Base-by-base conservation (phyloP, 2,797 vertebrate species). In the Gallirallus australis region DNA sequence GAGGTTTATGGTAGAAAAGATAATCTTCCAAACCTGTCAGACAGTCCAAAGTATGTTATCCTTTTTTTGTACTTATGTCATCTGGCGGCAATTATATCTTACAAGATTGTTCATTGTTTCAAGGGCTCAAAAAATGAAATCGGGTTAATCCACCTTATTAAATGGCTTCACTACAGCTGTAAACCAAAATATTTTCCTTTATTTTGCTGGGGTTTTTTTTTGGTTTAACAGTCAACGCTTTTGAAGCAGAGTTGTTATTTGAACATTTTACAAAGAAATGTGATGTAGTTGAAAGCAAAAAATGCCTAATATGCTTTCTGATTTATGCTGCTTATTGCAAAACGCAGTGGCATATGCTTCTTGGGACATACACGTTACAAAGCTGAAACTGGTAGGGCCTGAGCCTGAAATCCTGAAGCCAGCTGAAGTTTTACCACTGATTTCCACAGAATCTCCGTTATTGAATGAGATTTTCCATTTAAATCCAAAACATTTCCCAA, bases 1-100 rank as follows among this genome's bases (percentile, higher is more conserved):
- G 80, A 65, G 87, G 89, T 95, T 94, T 93, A 83, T 35, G 14
- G 85, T 93, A 81, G 89, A 71, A 92, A 94, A 93, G 80, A 91
- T 96, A 86, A 97, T 93, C 92, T 91, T 93, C 64, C 86, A 84
- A 93, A 95, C 93, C 92, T 96, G 91, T 71, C 82, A 90, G 85
- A 42, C 89, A 70, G 70, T 57, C 59, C 57, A 69, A 63, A 88
- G 78, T 83, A 86, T 72, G 85, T 96, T 97, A 96, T 92, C 93
- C 92, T 59, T 95, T 86, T 86, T 95, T 84, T 89, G 90, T 82
- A 40, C 86, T 84, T 94, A 80, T 94, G 94, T 96, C 79, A 94
- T 95, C 70, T 54, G 48, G 68, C 42, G 83, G 71, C 81, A 96
- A 12, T 91, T 93, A 35, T 77, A 88, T 94, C 94, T 97, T 93